Percentiles rank a stretch among this genome's conserved stretches.
phyloP scores from a whole-genome alignment of 1,140 invertebrate genomes.

The Cotesia chilonis region DNA sequence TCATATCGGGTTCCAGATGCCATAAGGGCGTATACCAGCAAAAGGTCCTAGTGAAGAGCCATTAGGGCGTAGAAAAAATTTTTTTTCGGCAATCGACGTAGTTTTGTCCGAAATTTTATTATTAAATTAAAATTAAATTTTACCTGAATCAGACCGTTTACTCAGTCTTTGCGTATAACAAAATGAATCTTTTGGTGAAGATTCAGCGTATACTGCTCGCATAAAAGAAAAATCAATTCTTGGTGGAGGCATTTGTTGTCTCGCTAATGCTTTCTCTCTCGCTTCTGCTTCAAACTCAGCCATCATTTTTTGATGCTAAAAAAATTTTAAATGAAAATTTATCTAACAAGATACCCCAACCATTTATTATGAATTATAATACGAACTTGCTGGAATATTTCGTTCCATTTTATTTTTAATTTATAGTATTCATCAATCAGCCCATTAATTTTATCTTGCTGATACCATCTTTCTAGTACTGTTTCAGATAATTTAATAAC shows the following conservation, averaged over 20 bases:
- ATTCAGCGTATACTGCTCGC: conserved; percentile 5
- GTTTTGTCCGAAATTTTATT: no score
- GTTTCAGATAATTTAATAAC: neutral
- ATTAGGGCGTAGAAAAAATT: no score
- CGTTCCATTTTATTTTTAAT: neutral
- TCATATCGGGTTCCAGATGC: neutral
- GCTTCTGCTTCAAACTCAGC: conserved; percentile 17
- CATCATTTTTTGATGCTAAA: conserved; percentile 17
- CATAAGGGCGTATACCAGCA: no score
- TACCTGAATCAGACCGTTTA: neutral
- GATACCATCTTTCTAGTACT: neutral
- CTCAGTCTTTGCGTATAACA: neutral
- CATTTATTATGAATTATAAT: neutral
- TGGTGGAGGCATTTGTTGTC: conserved; percentile 30
- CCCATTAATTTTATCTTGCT: neutral
- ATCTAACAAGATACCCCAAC: neutral
- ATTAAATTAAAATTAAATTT: neutral
- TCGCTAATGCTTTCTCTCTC: conserved; percentile 6
- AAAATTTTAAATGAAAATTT: neutral
- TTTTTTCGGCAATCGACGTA: no score
- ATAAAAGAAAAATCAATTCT: conserved; percentile 22
- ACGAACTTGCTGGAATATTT: neutral
- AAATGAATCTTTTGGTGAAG: neutral
- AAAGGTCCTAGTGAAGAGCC: no score
- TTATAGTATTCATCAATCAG: neutral